A percentile compares a stretch with the other conserved stretches of the same genome.
phyloP scores from a whole-genome alignment of 2,113 vertebrate genomes.

The Coptodon rendalli region DNA sequence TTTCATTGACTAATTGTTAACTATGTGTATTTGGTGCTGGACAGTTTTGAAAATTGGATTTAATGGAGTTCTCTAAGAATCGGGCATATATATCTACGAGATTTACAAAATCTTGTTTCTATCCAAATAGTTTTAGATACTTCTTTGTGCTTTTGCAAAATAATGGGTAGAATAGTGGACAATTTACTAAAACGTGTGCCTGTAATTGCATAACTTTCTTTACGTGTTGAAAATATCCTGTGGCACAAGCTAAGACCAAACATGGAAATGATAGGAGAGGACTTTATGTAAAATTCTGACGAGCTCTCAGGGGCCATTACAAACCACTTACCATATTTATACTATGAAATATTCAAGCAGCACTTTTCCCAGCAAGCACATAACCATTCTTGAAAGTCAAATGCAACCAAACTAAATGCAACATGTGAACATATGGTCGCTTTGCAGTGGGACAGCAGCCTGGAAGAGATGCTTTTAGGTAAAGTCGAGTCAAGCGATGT shows the following conservation, averaged over 20 bases:
- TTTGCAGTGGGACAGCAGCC: background rate
- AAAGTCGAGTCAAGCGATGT: background rate
- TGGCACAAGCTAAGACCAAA: background rate
- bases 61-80: background rate
- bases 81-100: background rate
- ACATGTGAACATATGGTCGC: slow-evolving; percentile 16
- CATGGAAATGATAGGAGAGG: background rate
- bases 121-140: background rate
- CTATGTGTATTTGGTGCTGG: background rate
- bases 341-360: slow-evolving; percentile 61
- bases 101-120: background rate
- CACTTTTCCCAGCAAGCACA: slow-evolving; percentile 37
- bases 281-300: slow-evolving; percentile 24
- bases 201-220: background rate
- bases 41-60: background rate
- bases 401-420: slow-evolving; percentile 23
- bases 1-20: background rate
- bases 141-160: background rate
- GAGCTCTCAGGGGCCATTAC: slow-evolving; percentile 45
- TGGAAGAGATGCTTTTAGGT: background rate
- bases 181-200: background rate
- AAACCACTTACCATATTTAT: slow-evolving; percentile 63
- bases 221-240: background rate
- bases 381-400: slow-evolving; percentile 8
- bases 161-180: background rate